Evolutionary conservation across 2,113 vertebrate genomes (phyloP), one percentile per base, ranked within the genome.

Genomic region (Brachypodius melanocephalos): DNA sequence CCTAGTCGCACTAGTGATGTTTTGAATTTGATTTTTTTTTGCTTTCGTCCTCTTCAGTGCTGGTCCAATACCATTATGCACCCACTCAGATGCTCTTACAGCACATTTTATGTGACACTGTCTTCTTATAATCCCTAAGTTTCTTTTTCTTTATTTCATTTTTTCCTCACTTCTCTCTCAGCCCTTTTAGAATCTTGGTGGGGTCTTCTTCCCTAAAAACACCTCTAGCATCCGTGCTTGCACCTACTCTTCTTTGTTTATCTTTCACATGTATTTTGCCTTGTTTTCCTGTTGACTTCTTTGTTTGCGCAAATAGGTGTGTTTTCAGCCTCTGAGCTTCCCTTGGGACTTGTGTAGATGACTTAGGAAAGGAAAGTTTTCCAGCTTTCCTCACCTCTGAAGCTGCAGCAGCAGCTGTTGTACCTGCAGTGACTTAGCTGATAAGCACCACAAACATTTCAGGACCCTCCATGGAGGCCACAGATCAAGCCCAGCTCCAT

Each of bases 391-490:
- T 80, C 45, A 43, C 14, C 40, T 7, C 6, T 26, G 42, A 65
- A 83, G 36, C 36, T 6, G 12, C 59, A 88, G 14, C 59, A 91
- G 49, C 32, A 55, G 54, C 59, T 62, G 12, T 36, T 45, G 9
- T 58, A 43, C 48, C 67, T 68, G 17, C 49, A 36, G 11, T 75
- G 49, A 55, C 31, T 32, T 51, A 72, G 16, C 36, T 52, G 38
- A 52, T 55, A 91, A 69, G 7, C 25, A 63, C 43, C 62, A 93
- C 34, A 46, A 87, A 25, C 20, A 14, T 14, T 81, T 55, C 82
- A 82, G 62, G 12, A 22, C 0, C 0, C 36, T 83, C 16, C 16
- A 17, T 14, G 0, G 2, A 42, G 25, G 19, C 19, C 34, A 75
- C 25, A 40, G 8, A 54, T 58, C 46, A 83, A 19, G 34, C 29